Evolutionary conservation across 2,888 invertebrate species (phyloP).

Genomic region (Scaptodrosophila latifasciaeformis): DNA sequence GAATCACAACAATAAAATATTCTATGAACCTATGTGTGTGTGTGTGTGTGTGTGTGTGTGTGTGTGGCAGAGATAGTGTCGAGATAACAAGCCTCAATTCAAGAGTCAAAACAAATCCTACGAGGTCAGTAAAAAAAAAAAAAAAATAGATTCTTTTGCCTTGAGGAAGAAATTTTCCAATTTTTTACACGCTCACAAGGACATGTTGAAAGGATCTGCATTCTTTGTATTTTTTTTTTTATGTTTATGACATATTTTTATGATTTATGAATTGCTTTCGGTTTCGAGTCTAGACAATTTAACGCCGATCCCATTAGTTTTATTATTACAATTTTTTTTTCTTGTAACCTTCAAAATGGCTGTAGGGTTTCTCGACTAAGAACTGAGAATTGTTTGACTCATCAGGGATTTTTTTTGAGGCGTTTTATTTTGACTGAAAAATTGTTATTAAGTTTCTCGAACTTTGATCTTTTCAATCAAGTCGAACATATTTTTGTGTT

Average conservation of each 20-base stretch:
- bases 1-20: slow-evolving; percentile 32
- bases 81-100: slow-evolving; percentile 54
- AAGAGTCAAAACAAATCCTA: slow-evolving; percentile 63
- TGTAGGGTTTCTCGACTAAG: too few relatives aligned
- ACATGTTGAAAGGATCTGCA: slow-evolving; percentile 59
- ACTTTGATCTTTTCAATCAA: too few relatives aligned
- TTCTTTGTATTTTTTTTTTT: neutral
- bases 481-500: too few relatives aligned
- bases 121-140: slow-evolving; percentile 40
- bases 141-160: slow-evolving; percentile 38
- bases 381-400: too few relatives aligned
- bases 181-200: slow-evolving; percentile 52
- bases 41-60: slow-evolving; percentile 35
- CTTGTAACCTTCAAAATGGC: slow-evolving; percentile 35
- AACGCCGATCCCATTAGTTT: slow-evolving; percentile 28
- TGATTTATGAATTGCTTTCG: slow-evolving; percentile 74
- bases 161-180: slow-evolving; percentile 28
- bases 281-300: slow-evolving; percentile 39
- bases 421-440: slow-evolving; percentile 36
- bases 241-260: slow-evolving; percentile 63
- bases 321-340: slow-evolving; percentile 18
- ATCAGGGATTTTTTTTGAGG: slow-evolving; percentile 25
- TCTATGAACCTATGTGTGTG: slow-evolving; percentile 5
- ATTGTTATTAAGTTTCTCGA: neutral
- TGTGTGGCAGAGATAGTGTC: slow-evolving; percentile 13